Base-by-base conservation (phyloP, 2,797 vertebrate species). In the Anas flavirostris region DNA sequence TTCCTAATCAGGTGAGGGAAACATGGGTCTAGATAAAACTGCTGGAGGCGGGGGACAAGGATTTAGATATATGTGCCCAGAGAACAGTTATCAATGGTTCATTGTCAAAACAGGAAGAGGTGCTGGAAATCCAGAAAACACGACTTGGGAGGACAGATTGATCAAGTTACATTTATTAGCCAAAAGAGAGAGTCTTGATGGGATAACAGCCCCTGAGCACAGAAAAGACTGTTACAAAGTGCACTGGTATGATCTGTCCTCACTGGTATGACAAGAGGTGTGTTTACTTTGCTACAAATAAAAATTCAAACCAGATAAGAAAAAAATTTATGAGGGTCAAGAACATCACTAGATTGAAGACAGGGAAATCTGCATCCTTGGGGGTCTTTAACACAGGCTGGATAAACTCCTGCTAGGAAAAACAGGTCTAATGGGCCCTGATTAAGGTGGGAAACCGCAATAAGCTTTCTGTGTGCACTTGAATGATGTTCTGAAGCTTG, bases 1-100 rank as follows among this genome's bases (percentile, higher is more conserved):
- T 84, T 50, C 88, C 48, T 96, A 95, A 96, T 94, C 96, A 95
- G 95, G 95, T 96, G 96, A 94, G 64, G 75, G 90, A 93, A 94
- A 96, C 88, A 60, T 7, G 59, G 94, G 70, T 86, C 88, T 60
- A 91, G 96, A 94, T 94, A 94, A 94, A 94, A 76, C 62, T 88
- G 90, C 77, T 80, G 1, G n/a, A 75, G 67, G 48, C 69, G 10
- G 83, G 70, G 90, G 70, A 91, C 86, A 82, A 67, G 86, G 86
- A 68, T 82, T 92, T 63, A 70, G 88, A 86, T 91, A 88, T 82
- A 67, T 12, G 83, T 67, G 70, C 90, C 75, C 52, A 13, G 96
- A 93, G 93, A 96, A 93, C 74, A 94, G 81, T 76, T 91, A 88
- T 95, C 95, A 96, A 86, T 94, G 94, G 83, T 75, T 94, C 90